phyloP scores from a whole-genome alignment of 2,113 vertebrate genomes.

The Daphoenositta chrysoptera region DNA sequence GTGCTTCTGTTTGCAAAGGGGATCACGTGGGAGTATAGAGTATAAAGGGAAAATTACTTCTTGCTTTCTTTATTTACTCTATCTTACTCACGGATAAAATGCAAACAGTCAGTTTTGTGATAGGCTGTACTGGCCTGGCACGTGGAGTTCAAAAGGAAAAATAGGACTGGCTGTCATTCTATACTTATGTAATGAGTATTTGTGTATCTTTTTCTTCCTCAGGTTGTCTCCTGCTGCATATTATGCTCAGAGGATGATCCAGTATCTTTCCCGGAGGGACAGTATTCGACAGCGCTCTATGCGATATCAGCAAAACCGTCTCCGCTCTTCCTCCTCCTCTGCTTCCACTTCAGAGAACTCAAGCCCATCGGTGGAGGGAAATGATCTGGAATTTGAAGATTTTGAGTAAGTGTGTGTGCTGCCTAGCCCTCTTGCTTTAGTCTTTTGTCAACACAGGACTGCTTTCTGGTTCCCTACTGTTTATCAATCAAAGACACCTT shows the following conservation, averaged over 20 bases:
- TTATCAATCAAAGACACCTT: background rate
- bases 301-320: slow-evolving; percentile 93
- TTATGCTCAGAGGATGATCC: slow-evolving; percentile 99
- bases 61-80: background rate
- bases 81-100: background rate
- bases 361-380: slow-evolving; percentile 84
- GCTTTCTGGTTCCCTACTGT: background rate
- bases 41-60: background rate
- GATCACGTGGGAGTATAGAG: background rate
- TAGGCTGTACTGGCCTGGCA: background rate
- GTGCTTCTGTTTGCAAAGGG: background rate
- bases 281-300: slow-evolving; percentile 97
- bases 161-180: background rate
- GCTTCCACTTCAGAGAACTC: slow-evolving; percentile 80
- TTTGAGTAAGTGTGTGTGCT: slow-evolving; percentile 85
- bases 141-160: background rate
- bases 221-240: slow-evolving; percentile 97
- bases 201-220: slow-evolving; percentile 37
- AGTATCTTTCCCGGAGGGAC: slow-evolving; percentile 96
- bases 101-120: background rate
- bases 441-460: background rate
- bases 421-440: background rate
- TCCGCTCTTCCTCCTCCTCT: slow-evolving; percentile 86
- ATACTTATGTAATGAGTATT: background rate
- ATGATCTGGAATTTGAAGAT: slow-evolving; percentile 96